phyloP scores from a whole-genome alignment of 2,797 vertebrate species.

The Alcedo quadribrachys region DNA sequence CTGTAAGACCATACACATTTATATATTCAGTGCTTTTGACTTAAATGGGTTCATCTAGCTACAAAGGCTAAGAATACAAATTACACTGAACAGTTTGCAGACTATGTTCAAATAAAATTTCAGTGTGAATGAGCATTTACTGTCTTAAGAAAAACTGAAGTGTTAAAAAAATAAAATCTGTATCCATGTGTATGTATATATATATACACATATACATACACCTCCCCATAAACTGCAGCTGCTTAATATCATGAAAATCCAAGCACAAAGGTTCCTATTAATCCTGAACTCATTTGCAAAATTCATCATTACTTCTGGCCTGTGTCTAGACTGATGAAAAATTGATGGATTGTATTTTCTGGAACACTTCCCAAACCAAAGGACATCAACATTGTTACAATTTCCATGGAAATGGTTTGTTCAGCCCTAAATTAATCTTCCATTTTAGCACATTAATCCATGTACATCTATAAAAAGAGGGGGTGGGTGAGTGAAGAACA shows the following conservation, averaged over 20 bases:
- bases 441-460: conserved; percentile 58
- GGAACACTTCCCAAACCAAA: conserved; percentile 35
- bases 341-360: conserved; percentile 32
- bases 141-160: not conserved
- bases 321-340: conserved; percentile 33
- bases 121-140: not conserved
- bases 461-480: conserved; percentile 46
- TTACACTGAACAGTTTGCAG: not conserved
- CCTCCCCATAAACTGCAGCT: not conserved
- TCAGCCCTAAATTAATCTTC: conserved; percentile 46
- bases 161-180: not conserved
- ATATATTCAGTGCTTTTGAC: not conserved
- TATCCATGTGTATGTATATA: accelerated
- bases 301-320: conserved; percentile 10
- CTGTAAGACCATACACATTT: not conserved
- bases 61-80: not conserved
- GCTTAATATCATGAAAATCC: not conserved
- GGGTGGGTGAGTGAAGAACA: not conserved
- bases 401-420: conserved; percentile 42
- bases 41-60: not conserved
- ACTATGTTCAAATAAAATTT: not conserved
- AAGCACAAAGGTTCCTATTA: conserved; percentile 1
- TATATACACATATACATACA: accelerated
- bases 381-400: conserved; percentile 18
- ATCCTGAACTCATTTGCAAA: not conserved